A percentile compares a stretch with the other conserved stretches of the same genome.
phyloP scores from a whole-genome alignment of 2,113 vertebrate genomes.

The Spea multiplicata region DNA sequence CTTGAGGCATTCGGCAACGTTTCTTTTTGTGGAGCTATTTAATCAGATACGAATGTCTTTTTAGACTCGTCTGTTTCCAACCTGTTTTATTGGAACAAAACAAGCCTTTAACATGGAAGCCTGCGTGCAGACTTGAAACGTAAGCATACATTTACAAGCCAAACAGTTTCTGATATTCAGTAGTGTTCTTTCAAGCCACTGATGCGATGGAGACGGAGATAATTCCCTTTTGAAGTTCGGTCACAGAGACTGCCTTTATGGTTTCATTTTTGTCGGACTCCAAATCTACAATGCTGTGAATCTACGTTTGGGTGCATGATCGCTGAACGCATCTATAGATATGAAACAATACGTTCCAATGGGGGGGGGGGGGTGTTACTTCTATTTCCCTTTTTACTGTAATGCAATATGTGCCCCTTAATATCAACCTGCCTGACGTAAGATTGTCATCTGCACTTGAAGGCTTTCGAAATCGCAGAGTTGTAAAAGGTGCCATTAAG shows the following conservation, averaged over 20 bases:
- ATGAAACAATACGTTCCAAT: slow-evolving; percentile 8
- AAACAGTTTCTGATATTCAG: slow-evolving; percentile 62
- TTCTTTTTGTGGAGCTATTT: slow-evolving; percentile 1
- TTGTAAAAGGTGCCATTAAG: slow-evolving; percentile 26
- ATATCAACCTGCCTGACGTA: slow-evolving; percentile 30
- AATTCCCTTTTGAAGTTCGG: slow-evolving; percentile 62
- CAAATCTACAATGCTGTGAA: slow-evolving; percentile 52
- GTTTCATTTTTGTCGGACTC: slow-evolving; percentile 54
- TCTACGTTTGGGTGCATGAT: slow-evolving; percentile 49
- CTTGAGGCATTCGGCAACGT: slow-evolving; percentile 3
- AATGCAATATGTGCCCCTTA: slow-evolving; percentile 28
- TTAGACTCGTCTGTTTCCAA: slow-evolving; percentile 54
- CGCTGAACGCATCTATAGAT: slow-evolving; percentile 38
- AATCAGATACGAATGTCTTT: slow-evolving; percentile 46
- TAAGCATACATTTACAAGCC: slow-evolving; percentile 60
- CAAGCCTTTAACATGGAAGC: slow-evolving; percentile 58
- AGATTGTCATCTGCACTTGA: slow-evolving; percentile 40
- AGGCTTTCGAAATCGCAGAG: slow-evolving; percentile 14
- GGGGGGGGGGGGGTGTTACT: not conserved
- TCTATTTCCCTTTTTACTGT: slow-evolving; percentile 22
- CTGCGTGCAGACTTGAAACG: slow-evolving; percentile 59
- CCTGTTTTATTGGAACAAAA: slow-evolving; percentile 58
- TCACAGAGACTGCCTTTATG: slow-evolving; percentile 63
- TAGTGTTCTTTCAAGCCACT: slow-evolving; percentile 60
- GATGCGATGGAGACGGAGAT: slow-evolving; percentile 66